Evolutionary conservation across 2,888 invertebrate species (phyloP).

Genomic region (Phaonia tiefii): DNA sequence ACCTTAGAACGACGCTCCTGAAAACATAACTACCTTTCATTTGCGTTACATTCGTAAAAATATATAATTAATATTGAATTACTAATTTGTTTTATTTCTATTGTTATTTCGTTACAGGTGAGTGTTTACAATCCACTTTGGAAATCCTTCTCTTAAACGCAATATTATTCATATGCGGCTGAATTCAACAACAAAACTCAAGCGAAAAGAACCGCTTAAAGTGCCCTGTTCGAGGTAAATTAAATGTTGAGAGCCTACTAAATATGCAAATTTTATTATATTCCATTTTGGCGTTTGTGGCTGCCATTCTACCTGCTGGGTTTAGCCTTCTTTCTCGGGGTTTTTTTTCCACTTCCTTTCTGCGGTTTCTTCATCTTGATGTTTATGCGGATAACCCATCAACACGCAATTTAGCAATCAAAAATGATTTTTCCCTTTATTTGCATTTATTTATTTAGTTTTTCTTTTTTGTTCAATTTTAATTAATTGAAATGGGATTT

Average conservation of each 20-base stretch:
- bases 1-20: background rate
- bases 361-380: background rate
- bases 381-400: conserved; percentile 9
- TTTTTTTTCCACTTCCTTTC: background rate
- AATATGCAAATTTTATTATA: conserved; percentile 56
- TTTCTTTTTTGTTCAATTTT: conserved; percentile 25
- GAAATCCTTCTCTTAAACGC: background rate
- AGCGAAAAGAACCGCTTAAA: conserved; percentile 30
- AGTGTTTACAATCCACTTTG: conserved; percentile 36
- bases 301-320: background rate
- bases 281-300: conserved; percentile 16
- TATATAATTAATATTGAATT: no score
- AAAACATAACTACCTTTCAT: conserved; percentile 13
- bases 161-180: background rate
- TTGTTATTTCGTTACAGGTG: conserved; percentile 51
- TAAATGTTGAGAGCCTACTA: conserved; percentile 53
- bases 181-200: conserved; percentile 6
- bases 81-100: conserved; percentile 47
- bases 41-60: no score
- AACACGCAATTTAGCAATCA: conserved; percentile 63
- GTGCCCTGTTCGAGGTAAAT: conserved; percentile 48
- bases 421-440: conserved; percentile 38
- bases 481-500: conserved; percentile 46
- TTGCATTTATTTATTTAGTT: conserved; percentile 10
- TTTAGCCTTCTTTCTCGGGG: background rate